A percentile compares a stretch with the other conserved stretches of the same genome.
Evolutionary conservation across 2,113 vertebrate genomes (phyloP).

Genomic region (Chascanopsetta lugubris): DNA sequence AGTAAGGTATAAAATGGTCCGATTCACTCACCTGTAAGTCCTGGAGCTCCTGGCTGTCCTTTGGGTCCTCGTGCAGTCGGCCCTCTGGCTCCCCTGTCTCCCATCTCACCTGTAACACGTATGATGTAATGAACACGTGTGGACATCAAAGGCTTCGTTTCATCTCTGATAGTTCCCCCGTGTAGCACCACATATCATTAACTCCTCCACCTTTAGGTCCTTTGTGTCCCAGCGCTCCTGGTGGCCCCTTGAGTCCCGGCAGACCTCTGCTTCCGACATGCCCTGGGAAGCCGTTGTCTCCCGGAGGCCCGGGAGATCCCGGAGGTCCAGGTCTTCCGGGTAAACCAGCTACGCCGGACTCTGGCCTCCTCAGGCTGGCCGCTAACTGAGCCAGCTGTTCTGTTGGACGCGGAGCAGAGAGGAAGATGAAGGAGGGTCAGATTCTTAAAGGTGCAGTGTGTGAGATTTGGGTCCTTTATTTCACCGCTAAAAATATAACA

Average conservation of each 20-base stretch:
- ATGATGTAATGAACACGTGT: not conserved
- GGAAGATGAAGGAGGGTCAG: conserved; percentile 1
- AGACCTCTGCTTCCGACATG: conserved; percentile 91
- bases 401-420: conserved; percentile 67
- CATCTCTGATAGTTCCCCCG: not conserved
- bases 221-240: conserved; percentile 86
- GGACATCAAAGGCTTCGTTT: not conserved
- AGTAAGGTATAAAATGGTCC: not conserved
- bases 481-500: no score
- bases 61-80: conserved; percentile 89
- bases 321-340: conserved; percentile 92
- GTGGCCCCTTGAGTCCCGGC: conserved; percentile 94
- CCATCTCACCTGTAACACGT: conserved; percentile 87
- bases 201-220: conserved; percentile 91
- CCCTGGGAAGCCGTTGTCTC: conserved; percentile 94
- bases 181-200: not conserved
- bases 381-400: conserved; percentile 95
- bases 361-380: conserved; percentile 92
- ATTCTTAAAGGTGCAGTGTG: conserved; percentile 3
- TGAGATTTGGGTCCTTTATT: no score
- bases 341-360: conserved; percentile 89
- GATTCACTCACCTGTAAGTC: conserved; percentile 87
- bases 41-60: conserved; percentile 88
- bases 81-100: conserved; percentile 93
- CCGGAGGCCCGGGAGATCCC: conserved; percentile 86